phyloP scores from a whole-genome alignment of 2,113 vertebrate species.

The Pseudorasbora parva region DNA sequence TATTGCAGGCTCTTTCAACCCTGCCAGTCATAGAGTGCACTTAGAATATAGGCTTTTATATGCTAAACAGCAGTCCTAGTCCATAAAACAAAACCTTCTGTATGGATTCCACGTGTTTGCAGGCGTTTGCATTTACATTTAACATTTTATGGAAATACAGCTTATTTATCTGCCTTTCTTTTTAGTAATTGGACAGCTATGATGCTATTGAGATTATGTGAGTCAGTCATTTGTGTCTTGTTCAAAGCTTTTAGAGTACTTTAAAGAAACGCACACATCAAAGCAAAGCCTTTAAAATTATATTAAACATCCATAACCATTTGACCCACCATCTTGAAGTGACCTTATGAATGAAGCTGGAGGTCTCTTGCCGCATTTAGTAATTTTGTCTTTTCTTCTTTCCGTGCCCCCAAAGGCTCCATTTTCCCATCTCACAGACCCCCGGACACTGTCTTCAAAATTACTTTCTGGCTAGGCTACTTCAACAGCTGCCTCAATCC shows the following conservation, averaged over 20 bases:
- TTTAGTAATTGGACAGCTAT: background rate
- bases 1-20: background rate
- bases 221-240: background rate
- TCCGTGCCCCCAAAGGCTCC: constrained; percentile 79
- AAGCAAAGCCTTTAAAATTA: constrained; percentile 25
- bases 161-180: background rate
- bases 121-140: background rate
- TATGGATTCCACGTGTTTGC: background rate
- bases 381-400: background rate
- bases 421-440: constrained; percentile 91
- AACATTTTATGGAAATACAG: background rate
- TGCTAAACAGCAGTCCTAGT: background rate
- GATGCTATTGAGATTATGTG: background rate
- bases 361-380: background rate
- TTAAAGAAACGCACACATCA: background rate
- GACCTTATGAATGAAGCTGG: background rate
- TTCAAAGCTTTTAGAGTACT: background rate
- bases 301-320: constrained; percentile 4
- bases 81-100: background rate
- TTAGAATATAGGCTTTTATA: constrained; percentile 8
- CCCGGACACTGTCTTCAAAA: constrained; percentile 93
- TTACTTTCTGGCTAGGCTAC: constrained; percentile 98
- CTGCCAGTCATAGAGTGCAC: background rate
- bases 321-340: background rate
- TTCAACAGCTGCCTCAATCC: constrained; percentile 99